Percentiles rank a stretch among this genome's conserved stretches.
These are phyloP conservation scores for Buphagus erythrorhynchus DNA, from an alignment of 2,797 vertebrate genomes.

Conservation along the genomic window DNA sequence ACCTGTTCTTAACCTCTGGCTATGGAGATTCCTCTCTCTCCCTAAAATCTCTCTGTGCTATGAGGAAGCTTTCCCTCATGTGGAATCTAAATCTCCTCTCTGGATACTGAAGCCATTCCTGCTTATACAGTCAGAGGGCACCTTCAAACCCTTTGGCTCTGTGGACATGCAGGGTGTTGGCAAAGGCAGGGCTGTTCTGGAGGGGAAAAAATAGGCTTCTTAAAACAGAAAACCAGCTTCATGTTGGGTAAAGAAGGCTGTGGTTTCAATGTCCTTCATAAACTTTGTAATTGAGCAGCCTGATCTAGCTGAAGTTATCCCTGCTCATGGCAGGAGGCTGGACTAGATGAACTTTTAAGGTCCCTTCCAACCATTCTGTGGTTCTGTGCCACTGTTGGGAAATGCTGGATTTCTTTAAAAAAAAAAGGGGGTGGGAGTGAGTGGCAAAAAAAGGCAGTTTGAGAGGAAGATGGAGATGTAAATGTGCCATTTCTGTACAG, in stretches of 20 bases:
- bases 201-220: background rate
- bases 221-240: background rate
- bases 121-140: background rate
- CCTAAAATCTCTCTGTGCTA: background rate
- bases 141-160: background rate
- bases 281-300: background rate
- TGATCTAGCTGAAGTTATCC: background rate
- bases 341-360: background rate
- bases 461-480: background rate
- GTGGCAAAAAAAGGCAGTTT: background rate
- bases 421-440: too few relatives aligned
- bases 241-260: background rate
- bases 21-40: background rate
- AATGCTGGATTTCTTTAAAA: background rate
- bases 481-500: background rate
- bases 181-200: background rate
- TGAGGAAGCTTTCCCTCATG: background rate
- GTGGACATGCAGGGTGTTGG: background rate
- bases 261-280: background rate
- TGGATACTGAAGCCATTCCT: background rate
- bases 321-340: background rate
- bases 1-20: conserved; percentile 56
- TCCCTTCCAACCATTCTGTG: background rate
- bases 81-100: background rate
- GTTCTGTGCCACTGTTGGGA: background rate